Evolutionary conservation across 2,888 invertebrate genomes (phyloP).

Genomic region (Temnothorax rugatulus): DNA sequence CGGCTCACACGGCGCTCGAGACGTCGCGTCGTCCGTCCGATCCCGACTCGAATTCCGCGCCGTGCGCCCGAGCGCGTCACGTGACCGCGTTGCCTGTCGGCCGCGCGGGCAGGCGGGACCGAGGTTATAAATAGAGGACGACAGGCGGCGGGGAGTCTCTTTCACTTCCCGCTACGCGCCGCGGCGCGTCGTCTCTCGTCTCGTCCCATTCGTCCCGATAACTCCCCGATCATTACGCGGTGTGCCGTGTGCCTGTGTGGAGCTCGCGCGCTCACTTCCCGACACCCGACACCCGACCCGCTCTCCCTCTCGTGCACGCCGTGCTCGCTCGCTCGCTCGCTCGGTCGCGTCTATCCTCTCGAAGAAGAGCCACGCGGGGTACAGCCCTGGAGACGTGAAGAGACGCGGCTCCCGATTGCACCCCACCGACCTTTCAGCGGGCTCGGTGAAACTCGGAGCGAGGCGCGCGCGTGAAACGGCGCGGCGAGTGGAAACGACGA

Average conservation of each 20-base stretch:
- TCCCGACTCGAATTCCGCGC: constrained; percentile 70
- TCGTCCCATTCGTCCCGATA: constrained; percentile 1
- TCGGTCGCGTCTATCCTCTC: constrained; percentile 4
- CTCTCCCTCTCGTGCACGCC: not conserved
- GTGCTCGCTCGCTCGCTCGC: not conserved
- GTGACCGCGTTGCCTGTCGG: constrained; percentile 70
- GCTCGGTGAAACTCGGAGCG: not conserved
- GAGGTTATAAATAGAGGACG: constrained; percentile 90
- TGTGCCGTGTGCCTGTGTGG: constrained; percentile 75
- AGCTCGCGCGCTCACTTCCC: constrained; percentile 79
- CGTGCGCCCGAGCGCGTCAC: constrained; percentile 67
- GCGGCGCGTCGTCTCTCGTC: constrained; percentile 64
- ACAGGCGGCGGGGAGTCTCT: constrained; percentile 88
- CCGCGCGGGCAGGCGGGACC: constrained; percentile 82
- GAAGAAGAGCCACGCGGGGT: not conserved
- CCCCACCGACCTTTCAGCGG: not conserved
- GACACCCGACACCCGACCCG: not conserved
- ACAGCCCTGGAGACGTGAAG: not conserved
- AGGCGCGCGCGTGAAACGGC: constrained; percentile 1
- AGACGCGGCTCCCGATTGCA: not conserved
- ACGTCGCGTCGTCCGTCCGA: too few species aligned
- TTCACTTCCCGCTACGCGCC: constrained; percentile 88
- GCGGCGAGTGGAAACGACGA: not conserved
- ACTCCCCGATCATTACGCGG: constrained; percentile 70
- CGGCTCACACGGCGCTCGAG: too few species aligned